Base-by-base conservation (phyloP, 92 coral and sea anemone species). In the Siderastrea siderea region DNA sequence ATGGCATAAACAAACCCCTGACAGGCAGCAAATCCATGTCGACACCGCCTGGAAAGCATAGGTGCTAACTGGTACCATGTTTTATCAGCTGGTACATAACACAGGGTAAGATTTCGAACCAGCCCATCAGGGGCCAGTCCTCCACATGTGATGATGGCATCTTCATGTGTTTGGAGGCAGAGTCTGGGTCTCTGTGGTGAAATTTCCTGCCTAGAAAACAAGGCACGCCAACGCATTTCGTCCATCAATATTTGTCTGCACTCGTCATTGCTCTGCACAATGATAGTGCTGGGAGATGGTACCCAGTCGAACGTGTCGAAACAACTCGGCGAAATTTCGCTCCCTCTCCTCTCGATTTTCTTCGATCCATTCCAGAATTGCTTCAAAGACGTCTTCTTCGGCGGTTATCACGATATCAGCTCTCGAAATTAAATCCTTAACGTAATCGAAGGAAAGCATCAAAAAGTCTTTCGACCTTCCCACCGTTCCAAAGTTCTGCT, bases 381-480 rank as follows among this genome's bases (percentile, higher is more conserved):
- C 90, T 50, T 95, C 98, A 73, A 95, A 92, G 47, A 97, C 82
- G 19, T 97, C 99, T 74, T 95, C 99, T 71, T 97, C 99, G 16
- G 90, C 81, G 14, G 82, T 69, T n/a, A 93, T 78, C 19, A 95
- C 91, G 3, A 97, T 79, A 52, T 89, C 97, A 63, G 95, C 98
- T 14, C 93, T 91, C 3, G 99, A 84, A 48, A 95, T 91, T 62
- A 97, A 72, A 80, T 93, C 94, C 82, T 95, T 82, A 2, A 93
- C 69, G 45, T 95, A 96, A 50, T 89, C 92, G 64, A 88, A 80
- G 11, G 86, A 88, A 7, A 94, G 82, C 15, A 48, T 62, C 86
- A 92, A 82, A 43, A 92, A 97, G 43, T 95, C 98, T 66, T 93
- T 94, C 0, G 95, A 92, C 64, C 87, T 93, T 16, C 96, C 95